These are phyloP conservation scores for Thalassarche chlororhynchos DNA, from an alignment of 2,113 vertebrate species.

Conservation along the genomic window DNA sequence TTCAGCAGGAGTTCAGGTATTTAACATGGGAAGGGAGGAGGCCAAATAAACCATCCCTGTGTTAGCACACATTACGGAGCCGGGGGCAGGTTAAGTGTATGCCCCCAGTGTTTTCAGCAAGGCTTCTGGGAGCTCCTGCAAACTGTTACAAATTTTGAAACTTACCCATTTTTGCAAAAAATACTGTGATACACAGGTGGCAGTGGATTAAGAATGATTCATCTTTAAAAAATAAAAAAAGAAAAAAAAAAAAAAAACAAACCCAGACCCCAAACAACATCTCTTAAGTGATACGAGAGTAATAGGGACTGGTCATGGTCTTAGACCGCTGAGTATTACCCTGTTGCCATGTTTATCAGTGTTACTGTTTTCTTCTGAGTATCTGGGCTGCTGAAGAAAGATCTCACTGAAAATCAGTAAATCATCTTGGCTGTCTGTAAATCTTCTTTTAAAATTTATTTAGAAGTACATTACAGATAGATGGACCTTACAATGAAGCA, in stretches of 20 bases:
- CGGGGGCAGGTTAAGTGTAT: background rate
- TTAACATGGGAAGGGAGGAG: background rate
- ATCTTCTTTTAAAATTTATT: constrained; percentile 8
- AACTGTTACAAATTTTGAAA: background rate
- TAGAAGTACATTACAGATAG: constrained; percentile 88
- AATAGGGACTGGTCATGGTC: background rate
- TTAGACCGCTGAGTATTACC: background rate
- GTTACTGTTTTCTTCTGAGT: background rate
- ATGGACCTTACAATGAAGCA: constrained; percentile 89
- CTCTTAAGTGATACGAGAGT: background rate
- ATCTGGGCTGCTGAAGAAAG: background rate
- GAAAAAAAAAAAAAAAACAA: background rate
- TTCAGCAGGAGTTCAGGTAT: background rate
- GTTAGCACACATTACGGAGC: too few species aligned
- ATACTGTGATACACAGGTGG: background rate
- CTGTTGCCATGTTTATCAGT: accelerated
- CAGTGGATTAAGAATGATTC: background rate
- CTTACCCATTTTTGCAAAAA: background rate
- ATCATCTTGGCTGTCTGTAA: background rate
- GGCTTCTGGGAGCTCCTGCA: background rate
- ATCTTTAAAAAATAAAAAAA: background rate
- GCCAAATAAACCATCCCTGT: background rate
- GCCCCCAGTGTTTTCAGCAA: background rate
- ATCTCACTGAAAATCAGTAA: background rate
- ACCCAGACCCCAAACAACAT: background rate